Evolutionary conservation across 2,113 vertebrate species (phyloP), one percentile per base, ranked within the genome.

Genomic region (Hydropotes inermis): DNA sequence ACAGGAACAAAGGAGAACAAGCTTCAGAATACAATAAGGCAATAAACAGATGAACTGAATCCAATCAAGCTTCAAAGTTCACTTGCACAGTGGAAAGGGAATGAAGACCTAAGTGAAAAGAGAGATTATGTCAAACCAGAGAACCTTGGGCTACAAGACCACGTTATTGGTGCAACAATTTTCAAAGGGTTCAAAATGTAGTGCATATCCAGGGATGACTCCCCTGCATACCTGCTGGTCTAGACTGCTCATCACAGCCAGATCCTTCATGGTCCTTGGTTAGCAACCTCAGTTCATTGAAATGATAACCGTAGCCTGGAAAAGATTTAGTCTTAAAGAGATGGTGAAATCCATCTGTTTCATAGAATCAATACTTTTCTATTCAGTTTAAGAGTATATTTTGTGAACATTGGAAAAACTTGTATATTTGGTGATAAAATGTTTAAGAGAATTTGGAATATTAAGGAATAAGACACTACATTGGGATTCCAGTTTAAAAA

Each of bases 401-500:
- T 81, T 50, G 5, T 19, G 30, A 74, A 58, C 43, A 43, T 33
- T 43, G 28, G 61, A 13, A 79, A 11, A 57, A 36, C n/a, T 21
- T 84, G 58, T 88, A 28, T 70, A 76, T 58, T 23, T 95, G 47
- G 57, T n/a, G 11, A 19, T 78, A 58, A 90, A 61, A 81, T 55
- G 55, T 33, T 82, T n/a, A 76, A 67, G 6, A 52, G 25, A 92
- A 33, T 92, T 61, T 90, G 47, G 33, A 60, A 14, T 61, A 9
- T 70, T n/a, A 15, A 25, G 60, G 36, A 92, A 94, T 74, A 92
- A 76, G 61, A 87, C 30, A 28, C 92, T 82, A 52, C 33, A n/a
- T 9, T 87, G 21, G 55, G 27, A 70, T 95, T 83, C 30, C 23
- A 86, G 60, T 39, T 95, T 92, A 57, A 87, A 97, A 87, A 64